Base-by-base conservation (phyloP, 2,888 invertebrate genomes). In the Aricia artaxerxes region DNA sequence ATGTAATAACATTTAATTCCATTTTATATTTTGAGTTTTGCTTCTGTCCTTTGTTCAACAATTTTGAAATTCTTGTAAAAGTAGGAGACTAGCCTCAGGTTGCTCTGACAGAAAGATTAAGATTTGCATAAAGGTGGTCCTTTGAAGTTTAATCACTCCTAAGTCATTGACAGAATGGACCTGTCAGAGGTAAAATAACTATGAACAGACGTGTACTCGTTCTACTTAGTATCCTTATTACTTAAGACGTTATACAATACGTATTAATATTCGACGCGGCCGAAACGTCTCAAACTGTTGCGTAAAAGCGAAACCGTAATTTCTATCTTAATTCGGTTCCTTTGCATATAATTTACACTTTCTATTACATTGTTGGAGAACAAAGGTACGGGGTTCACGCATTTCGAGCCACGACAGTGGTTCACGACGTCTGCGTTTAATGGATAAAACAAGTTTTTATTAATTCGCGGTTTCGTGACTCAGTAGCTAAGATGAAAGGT, bases 391-490 rank as follows among this genome's bases (percentile, higher is more conserved):
- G 80, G 81, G 83, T 84, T 85, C 83, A 85, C 83, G 84, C 84
- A 85, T 84, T 85, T 85, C 84, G 82, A 82, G 79, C 78, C 83
- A 81, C 85, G 78, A 69, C 64, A 31, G 2, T 78, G 40, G 77
- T 11, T 49, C 77, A 73, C 77, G 49, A 81, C 64, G 53, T 24
- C 57, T 79, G n/a, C 78, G 78, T 81, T 49, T 78, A 78, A 61
- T 79, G 82, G 83, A 87, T 88, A 83, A 88, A 90, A 89, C 89
- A 84, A 88, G 87, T 88, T 88, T 85, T 85, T 84, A 85, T 84
- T 84, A 85, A 86, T 88, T 88, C 88, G 90, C 88, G 89, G 89
- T 90, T 88, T 84, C 86, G 86, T 92, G 92, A 92, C 84, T 92
- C 91, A 92, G 81, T 82, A 79, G 80, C 84, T 82, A 81, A 80